These are phyloP conservation scores for Pachyrhynchus sulphureomaculatus DNA, from an alignment of 1,140 invertebrate genomes.

Conservation along the genomic window DNA sequence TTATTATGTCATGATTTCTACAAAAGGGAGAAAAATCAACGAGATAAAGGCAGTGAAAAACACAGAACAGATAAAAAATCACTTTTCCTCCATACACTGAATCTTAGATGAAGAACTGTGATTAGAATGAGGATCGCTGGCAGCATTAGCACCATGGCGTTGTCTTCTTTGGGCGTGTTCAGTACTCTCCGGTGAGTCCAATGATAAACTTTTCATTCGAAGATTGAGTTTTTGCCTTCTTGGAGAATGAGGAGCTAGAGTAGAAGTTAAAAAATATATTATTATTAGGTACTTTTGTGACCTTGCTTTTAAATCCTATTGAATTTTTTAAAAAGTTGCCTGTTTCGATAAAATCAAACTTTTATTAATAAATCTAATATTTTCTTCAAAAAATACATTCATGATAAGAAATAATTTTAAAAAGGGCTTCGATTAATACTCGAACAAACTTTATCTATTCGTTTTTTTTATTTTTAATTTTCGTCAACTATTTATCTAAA, in stretches of 20 bases:
- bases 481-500: no score
- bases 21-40: not conserved
- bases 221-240: slow-evolving; percentile 93
- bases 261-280: slow-evolving; percentile 3
- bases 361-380: no score
- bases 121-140: slow-evolving; percentile 59
- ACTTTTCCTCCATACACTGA: slow-evolving; percentile 49
- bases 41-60: slow-evolving; percentile 3
- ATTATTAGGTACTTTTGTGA: no score
- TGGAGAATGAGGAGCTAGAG: slow-evolving; percentile 88
- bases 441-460: no score
- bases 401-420: no score
- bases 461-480: no score
- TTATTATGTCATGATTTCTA: not conserved
- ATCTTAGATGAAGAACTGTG: slow-evolving; percentile 55
- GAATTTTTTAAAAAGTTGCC: slow-evolving; percentile 6
- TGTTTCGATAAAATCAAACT: slow-evolving; percentile 1
- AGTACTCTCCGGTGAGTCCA: slow-evolving; percentile 92
- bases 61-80: not conserved
- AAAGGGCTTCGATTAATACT: no score
- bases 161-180: slow-evolving; percentile 80
- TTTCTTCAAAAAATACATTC: no score
- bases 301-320: no score
- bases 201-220: slow-evolving; percentile 94
- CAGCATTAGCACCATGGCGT: slow-evolving; percentile 56